phyloP scores from a whole-genome alignment of 1,140 invertebrate genomes.

The Callitettix versicolor region DNA sequence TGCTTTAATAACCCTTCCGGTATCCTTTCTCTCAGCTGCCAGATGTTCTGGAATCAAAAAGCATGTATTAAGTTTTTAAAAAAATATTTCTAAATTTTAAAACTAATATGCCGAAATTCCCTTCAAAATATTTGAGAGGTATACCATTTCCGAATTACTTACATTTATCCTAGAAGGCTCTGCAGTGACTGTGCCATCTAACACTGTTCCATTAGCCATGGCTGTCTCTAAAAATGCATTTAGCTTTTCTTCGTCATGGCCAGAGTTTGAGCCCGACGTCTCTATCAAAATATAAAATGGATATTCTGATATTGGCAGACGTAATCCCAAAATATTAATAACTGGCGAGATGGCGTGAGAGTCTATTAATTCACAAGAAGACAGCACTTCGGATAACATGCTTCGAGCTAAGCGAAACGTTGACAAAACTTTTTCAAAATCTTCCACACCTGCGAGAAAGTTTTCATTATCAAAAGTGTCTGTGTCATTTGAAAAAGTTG shows the following conservation, averaged over 20 bases:
- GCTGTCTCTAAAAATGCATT: conserved; percentile 61
- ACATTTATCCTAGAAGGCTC: conserved; percentile 70
- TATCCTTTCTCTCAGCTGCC: conserved; percentile 77
- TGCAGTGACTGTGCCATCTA: conserved; percentile 72
- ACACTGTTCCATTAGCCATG: conserved; percentile 56
- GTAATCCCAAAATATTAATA: conserved; percentile 26
- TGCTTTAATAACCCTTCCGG: conserved; percentile 66
- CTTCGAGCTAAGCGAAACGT: conserved; percentile 59
- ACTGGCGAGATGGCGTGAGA: conserved; percentile 47
- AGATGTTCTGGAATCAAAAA: conserved; percentile 51
- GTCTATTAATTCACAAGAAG: conserved; percentile 91
- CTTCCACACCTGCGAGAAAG: conserved; percentile 48
- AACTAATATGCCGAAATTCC: no score
- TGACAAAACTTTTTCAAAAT: conserved; percentile 65
- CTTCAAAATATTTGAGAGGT: no score
- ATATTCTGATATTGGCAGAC: conserved; percentile 35
- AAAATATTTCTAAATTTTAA: not conserved
- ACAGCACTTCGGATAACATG: conserved; percentile 77
- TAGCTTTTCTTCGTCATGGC: conserved; percentile 83
- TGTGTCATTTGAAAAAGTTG: no score
- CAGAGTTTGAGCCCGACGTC: conserved; percentile 69
- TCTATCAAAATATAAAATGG: conserved; percentile 89
- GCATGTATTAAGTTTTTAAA: conserved; percentile 22
- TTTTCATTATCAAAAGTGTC: no score
- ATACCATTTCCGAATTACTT: no score